Conservation (phyloP, 2,113 vertebrate genomes). For the Podarcis cretensis region DNA sequence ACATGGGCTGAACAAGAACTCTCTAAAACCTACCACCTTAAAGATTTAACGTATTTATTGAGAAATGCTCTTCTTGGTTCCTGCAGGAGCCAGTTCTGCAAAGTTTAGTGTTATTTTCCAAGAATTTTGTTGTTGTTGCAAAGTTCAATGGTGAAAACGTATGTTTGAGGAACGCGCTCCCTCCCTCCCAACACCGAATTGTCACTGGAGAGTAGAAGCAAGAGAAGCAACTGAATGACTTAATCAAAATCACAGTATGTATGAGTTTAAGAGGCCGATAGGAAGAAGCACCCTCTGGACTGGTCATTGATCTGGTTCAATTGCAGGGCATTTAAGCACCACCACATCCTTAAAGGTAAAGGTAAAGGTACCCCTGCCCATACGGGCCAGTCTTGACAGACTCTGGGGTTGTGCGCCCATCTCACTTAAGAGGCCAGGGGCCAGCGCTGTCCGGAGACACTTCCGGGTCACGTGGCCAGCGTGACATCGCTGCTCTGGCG, state of each 20-base stretch:
- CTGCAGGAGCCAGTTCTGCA: background rate
- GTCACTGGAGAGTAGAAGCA: background rate
- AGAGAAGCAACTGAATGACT: background rate
- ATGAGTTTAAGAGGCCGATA: background rate
- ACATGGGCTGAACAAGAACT: no score
- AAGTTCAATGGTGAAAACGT: background rate
- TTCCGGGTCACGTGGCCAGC: no score
- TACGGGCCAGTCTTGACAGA: no score
- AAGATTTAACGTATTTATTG: background rate
- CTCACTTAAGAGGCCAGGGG: no score
- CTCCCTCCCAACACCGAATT: background rate
- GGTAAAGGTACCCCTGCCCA: no score
- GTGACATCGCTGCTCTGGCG: no score
- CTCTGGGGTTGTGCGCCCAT: no score
- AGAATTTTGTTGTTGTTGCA: background rate
- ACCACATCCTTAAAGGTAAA: background rate
- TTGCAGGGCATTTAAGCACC: background rate
- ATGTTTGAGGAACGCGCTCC: no score
- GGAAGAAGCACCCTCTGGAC: background rate
- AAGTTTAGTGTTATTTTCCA: background rate
- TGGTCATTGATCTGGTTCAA: background rate
- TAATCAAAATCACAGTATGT: background rate
- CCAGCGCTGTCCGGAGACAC: no score
- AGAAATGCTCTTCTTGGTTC: background rate
- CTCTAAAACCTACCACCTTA: background rate